A percentile compares a stretch with the other conserved stretches of the same genome.
Evolutionary conservation across 2,113 vertebrate species (phyloP).

Genomic region (Ammodytes marinus): DNA sequence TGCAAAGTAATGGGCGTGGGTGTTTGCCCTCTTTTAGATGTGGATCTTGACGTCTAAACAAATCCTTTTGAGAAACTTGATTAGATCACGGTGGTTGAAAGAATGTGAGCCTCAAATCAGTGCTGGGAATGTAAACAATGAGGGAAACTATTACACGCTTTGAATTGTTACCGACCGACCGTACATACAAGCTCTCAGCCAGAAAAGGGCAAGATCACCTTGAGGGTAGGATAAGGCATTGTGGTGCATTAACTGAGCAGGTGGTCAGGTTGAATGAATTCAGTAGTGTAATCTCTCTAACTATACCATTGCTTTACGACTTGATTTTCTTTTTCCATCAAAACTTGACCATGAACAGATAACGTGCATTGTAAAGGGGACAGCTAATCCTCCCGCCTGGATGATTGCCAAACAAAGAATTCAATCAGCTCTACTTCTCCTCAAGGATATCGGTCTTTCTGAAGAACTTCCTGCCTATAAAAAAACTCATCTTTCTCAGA

Average conservation of each 20-base stretch:
- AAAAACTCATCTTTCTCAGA: conserved; percentile 25
- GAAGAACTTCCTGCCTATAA: conserved; percentile 52
- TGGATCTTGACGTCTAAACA: conserved; percentile 74
- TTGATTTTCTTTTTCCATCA: conserved; percentile 30
- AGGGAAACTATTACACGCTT: conserved; percentile 52
- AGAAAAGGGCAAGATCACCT: conserved; percentile 25
- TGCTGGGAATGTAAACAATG: conserved; percentile 61
- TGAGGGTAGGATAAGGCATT: conserved; percentile 54
- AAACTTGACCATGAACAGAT: conserved; percentile 57
- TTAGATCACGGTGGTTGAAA: conserved; percentile 41
- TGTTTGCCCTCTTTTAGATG: conserved; percentile 61
- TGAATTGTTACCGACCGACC: conserved; percentile 37
- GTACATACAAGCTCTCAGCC: conserved; percentile 7
- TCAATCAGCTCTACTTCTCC: conserved; percentile 49
- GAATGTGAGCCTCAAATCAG: conserved; percentile 50
- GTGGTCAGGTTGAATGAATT: conserved; percentile 21
- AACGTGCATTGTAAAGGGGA: conserved; percentile 30
- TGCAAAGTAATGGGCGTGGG: conserved; percentile 41
- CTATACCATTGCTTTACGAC: conserved; percentile 5
- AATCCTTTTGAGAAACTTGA: conserved; percentile 50
- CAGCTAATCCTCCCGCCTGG: conserved; percentile 68
- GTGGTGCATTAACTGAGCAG: conserved; percentile 2
- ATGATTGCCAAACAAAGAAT: conserved; percentile 61
- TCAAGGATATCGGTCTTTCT: conserved; percentile 59
- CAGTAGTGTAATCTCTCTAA: conserved; percentile 2